Percentiles rank a stretch among this genome's conserved stretches.
Evolutionary conservation across 2,888 invertebrate genomes (phyloP).

Genomic region (Bedellia somnulentella): DNA sequence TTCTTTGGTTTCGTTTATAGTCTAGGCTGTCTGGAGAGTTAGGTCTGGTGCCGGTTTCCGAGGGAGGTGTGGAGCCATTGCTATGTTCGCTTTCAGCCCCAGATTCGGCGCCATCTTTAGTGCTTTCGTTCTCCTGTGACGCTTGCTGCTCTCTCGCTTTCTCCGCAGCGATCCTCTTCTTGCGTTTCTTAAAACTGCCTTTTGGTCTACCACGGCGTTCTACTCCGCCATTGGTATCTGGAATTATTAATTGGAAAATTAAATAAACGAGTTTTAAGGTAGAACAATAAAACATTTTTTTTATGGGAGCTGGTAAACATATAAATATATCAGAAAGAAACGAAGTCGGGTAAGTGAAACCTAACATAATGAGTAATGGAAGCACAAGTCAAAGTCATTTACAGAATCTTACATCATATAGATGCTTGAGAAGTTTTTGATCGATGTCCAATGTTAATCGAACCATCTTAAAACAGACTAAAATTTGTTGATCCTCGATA

Average conservation of each 20-base stretch:
- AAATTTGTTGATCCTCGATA: too few species aligned
- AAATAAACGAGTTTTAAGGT: too few species aligned
- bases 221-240: constrained; percentile 28
- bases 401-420: too few species aligned
- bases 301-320: too few species aligned
- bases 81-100: constrained; percentile 42
- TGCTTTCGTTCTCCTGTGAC: constrained; percentile 47
- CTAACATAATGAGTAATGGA: too few species aligned
- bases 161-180: constrained; percentile 32
- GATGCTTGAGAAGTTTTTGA: too few species aligned
- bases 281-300: too few species aligned
- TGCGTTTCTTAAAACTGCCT: constrained; percentile 39
- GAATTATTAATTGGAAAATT: constrained; percentile 8
- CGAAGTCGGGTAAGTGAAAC: too few species aligned
- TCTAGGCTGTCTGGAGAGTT: constrained; percentile 36
- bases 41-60: constrained; percentile 42
- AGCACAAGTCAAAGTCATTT: too few species aligned
- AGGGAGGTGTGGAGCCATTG: constrained; percentile 39
- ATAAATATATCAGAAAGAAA: too few species aligned
- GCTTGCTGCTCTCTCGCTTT: constrained; percentile 36
- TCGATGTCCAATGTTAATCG: too few species aligned
- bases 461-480: too few species aligned
- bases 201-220: constrained; percentile 46
- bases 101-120: constrained; percentile 43
- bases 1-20: constrained; percentile 20